Conservation (phyloP, 2,113 vertebrate species). For the Vulpes ferrilata region DNA sequence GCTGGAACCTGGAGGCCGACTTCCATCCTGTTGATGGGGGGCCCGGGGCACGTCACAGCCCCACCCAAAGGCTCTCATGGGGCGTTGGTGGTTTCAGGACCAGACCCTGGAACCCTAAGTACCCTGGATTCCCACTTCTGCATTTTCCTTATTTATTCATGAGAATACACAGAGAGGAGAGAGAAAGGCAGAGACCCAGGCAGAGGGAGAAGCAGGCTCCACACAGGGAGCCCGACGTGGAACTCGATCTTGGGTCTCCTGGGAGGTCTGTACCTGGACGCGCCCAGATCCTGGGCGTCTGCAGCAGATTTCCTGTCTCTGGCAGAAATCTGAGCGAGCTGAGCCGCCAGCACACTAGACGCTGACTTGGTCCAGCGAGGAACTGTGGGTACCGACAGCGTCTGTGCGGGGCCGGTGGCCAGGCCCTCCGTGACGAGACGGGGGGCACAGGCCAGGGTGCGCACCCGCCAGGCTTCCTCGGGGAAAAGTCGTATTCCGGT, state of each 20-base stretch:
- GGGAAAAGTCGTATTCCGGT: background rate
- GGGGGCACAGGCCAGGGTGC: background rate
- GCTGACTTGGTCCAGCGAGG: conserved; percentile 89
- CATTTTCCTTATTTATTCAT: no score
- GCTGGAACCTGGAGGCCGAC: conserved; percentile 92
- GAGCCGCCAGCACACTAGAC: conserved; percentile 88
- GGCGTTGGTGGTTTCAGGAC: conserved; percentile 91
- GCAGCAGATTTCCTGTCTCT: conserved; percentile 93
- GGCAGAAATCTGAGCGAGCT: conserved; percentile 89
- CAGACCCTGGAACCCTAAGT: conserved; percentile 90
- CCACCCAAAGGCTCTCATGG: conserved; percentile 89
- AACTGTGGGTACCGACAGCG: conserved; percentile 88
- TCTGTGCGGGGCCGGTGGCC: conserved; percentile 77
- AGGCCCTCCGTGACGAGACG: background rate
- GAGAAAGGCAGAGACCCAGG: no score
- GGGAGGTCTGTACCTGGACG: conserved; percentile 89
- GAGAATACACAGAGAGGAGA: no score
- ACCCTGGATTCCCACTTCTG: conserved; percentile 82
- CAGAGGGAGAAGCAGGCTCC: no score
- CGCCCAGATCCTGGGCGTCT: conserved; percentile 93
- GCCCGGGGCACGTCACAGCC: no score
- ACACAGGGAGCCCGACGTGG: no score
- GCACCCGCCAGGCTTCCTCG: background rate
- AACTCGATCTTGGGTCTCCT: no score
- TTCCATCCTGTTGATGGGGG: conserved; percentile 86